Base-by-base conservation (phyloP, 2,113 vertebrate species). In the Pogona vitticeps region DNA sequence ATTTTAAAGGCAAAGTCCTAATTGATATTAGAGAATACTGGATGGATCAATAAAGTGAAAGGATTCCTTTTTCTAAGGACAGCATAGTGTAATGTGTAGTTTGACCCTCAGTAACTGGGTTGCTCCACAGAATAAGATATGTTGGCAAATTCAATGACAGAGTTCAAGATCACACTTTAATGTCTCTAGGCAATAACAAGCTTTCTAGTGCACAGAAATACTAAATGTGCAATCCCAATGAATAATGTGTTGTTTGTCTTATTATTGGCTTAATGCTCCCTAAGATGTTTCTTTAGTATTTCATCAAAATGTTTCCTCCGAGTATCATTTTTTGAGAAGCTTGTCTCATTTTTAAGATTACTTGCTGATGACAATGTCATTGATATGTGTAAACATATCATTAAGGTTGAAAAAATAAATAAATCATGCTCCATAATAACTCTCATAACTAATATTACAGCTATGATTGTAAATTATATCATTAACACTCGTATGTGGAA, bases 11-110 rank as follows among this genome's bases (percentile, higher is more conserved):
- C 1, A 99, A 99, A 95, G 97, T 98, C 87, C 96, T 99, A 95
- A 97, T 99, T 90, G 99, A 99, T 95, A 97, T 99, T 95, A 97
- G 98, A 95, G 99, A 99, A 94, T 99, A 99, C 86, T 99, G 98
- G 98, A 98, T 98, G 97, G 98, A 99, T 95, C 97, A 96, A 72
- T 97, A 98, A 90, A 98, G 99, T 76, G 99, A 99, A 94, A 98
- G 99, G 98, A 99, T n/a, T n/a, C n/a, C n/a, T n/a, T n/a, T n/a
- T n/a, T n/a, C n/a, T n/a, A n/a, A n/a, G n/a, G n/a, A n/a, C n/a
- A n/a, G n/a, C n/a, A n/a, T n/a, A n/a, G 10, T 52, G 46, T 52
- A 52, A 52, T 52, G 46, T 52, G 10, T 52, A 52, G 10, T 52
- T 52, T 52, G 46, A 10, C 46, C 46, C 46, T 52, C 46, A 46